Evolutionary conservation across 1,140 invertebrate species (phyloP).

Genomic region (Magallana gigas): DNA sequence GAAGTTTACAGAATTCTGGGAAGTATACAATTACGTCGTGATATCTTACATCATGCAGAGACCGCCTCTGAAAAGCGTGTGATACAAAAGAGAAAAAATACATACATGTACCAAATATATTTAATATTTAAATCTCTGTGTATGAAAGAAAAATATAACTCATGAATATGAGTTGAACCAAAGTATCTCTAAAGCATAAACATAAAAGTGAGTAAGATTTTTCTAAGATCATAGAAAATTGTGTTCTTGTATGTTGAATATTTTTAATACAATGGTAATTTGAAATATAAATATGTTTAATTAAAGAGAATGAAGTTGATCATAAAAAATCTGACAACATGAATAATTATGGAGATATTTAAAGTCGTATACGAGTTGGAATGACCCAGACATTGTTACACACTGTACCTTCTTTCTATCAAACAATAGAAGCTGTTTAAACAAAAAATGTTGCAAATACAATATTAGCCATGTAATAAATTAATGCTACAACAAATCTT

Average conservation of each 20-base stretch:
- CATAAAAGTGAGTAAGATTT: too few relatives aligned
- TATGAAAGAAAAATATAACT: not conserved
- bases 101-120: not conserved
- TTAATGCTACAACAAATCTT: too few relatives aligned
- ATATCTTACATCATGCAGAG: conserved; percentile 32
- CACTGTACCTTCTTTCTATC: conserved; percentile 14
- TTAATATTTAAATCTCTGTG: not conserved
- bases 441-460: not conserved
- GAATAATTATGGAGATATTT: too few relatives aligned
- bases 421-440: not conserved
- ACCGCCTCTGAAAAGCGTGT: not conserved
- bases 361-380: too few relatives aligned
- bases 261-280: too few relatives aligned
- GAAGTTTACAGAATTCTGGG: conserved; percentile 28
- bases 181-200: not conserved
- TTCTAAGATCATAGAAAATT: too few relatives aligned
- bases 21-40: conserved; percentile 10
- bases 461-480: too few relatives aligned
- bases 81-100: conserved; percentile 4
- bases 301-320: too few relatives aligned
- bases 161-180: not conserved
- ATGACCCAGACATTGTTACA: too few relatives aligned
- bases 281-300: too few relatives aligned
- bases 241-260: too few relatives aligned
- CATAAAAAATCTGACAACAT: too few relatives aligned